A percentile compares a stretch with the other conserved stretches of the same genome.
Conservation (phyloP, 2,113 vertebrate genomes). For the Zosterops hypoxanthus region DNA sequence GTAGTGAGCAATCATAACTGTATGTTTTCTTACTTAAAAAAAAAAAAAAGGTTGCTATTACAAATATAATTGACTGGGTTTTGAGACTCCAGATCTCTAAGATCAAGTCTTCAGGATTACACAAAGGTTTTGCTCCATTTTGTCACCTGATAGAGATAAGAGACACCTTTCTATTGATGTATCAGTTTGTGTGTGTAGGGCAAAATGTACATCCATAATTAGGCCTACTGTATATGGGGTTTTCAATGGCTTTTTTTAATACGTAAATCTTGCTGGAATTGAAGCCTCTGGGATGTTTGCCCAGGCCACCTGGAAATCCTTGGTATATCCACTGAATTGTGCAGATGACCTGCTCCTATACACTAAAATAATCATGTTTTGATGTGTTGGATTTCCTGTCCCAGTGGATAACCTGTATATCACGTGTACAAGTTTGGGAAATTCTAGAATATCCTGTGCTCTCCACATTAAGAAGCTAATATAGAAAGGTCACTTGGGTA, state of each 20-base stretch:
- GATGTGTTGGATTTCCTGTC: neutral
- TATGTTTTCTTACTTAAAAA: neutral
- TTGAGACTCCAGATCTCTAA: neutral
- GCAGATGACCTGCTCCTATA: neutral
- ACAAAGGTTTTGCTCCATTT: neutral
- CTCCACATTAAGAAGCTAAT: neutral
- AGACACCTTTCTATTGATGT: neutral
- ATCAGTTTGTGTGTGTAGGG: neutral
- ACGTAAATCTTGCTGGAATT: neutral
- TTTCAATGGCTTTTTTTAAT: neutral
- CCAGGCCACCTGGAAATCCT: neutral
- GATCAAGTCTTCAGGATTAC: neutral
- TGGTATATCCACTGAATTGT: neutral
- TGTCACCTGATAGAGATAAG: neutral
- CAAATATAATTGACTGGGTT: neutral
- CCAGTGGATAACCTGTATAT: neutral
- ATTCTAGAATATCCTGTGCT: neutral
- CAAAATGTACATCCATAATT: neutral
- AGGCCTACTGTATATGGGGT: neutral
- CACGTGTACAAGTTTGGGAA: neutral
- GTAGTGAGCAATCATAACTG: neutral
- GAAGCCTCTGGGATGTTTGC: neutral
- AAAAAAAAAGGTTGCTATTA: neutral
- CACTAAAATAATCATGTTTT: neutral
- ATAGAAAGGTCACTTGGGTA: neutral